These are phyloP conservation scores for Synanthedon andrenaeformis DNA, from an alignment of 2,888 invertebrate genomes.

Conservation along the genomic window DNA sequence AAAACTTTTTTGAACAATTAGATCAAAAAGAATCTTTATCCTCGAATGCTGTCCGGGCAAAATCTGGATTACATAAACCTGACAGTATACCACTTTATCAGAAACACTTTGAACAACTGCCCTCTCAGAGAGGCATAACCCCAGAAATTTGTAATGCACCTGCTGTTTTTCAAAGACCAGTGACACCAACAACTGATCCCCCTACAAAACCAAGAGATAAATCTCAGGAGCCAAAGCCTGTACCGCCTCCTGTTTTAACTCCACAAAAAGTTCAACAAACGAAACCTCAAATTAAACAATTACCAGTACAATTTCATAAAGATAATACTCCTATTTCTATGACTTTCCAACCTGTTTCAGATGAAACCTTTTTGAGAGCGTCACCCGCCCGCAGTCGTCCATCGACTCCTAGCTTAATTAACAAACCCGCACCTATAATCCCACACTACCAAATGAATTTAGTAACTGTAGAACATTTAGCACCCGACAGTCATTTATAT, in stretches of 20 bases:
- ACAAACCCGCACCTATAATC: slow-evolving; percentile 80
- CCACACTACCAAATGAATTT: slow-evolving; percentile 85
- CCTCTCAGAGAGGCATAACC: slow-evolving; percentile 70
- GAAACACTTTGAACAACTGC: slow-evolving; percentile 71
- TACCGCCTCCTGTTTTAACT: slow-evolving; percentile 6
- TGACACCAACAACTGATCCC: slow-evolving; percentile 53
- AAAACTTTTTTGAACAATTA: slow-evolving; percentile 52
- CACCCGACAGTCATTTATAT: slow-evolving; percentile 70
- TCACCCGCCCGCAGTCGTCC: slow-evolving; percentile 71
- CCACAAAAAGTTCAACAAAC: slow-evolving; percentile 22
- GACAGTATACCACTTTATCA: slow-evolving; percentile 75
- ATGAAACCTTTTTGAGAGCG: slow-evolving; percentile 62
- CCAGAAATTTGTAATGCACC: slow-evolving; percentile 63
- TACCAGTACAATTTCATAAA: slow-evolving; percentile 45
- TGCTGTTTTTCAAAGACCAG: slow-evolving; percentile 48
- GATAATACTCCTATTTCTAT: slow-evolving; percentile 67
- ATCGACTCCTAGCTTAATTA: slow-evolving; percentile 77
- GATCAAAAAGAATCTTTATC: slow-evolving; percentile 47
- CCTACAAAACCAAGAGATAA: slow-evolving; percentile 38
- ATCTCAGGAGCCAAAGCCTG: slow-evolving; percentile 31
- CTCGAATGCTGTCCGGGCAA: slow-evolving; percentile 40
- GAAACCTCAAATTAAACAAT: slow-evolving; percentile 23
- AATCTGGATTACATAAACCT: slow-evolving; percentile 72
- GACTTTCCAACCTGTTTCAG: slow-evolving; percentile 75
- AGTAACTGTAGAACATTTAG: slow-evolving; percentile 74